phyloP scores from a whole-genome alignment of 2,113 vertebrate species.

The Dasyurus viverrinus region DNA sequence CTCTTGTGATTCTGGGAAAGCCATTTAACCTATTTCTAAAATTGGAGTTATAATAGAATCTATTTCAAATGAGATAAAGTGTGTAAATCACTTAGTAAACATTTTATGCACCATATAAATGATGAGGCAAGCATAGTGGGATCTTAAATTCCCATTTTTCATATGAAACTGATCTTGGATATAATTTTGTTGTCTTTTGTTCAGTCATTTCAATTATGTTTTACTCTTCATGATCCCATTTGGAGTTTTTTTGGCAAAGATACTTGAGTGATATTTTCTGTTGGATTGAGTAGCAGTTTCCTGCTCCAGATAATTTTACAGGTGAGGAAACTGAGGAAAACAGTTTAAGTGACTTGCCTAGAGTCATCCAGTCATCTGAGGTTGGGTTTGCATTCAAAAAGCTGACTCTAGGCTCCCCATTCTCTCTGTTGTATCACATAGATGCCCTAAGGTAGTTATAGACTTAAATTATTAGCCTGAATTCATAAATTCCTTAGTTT shows the following conservation, averaged over 20 bases:
- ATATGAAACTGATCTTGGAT: constrained; percentile 30
- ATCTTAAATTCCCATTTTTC: constrained; percentile 10
- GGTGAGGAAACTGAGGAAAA: too few species aligned
- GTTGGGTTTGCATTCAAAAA: background rate
- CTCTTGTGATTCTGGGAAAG: too few species aligned
- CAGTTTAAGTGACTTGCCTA: background rate
- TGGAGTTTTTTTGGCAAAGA: too few species aligned
- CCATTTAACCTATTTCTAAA: too few species aligned
- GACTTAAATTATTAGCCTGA: background rate
- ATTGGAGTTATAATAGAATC: too few species aligned
- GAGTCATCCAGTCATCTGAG: background rate
- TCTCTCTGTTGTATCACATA: background rate
- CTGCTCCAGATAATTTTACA: too few species aligned
- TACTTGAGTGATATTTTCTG: too few species aligned
- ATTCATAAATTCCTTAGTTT: background rate
- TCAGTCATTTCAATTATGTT: background rate
- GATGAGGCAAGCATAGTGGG: background rate
- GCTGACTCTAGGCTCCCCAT: background rate
- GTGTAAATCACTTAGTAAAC: too few species aligned
- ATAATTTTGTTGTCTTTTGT: background rate
- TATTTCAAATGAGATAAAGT: too few species aligned
- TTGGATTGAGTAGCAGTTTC: too few species aligned
- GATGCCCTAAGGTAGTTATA: background rate
- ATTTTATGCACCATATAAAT: too few species aligned
- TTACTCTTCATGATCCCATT: background rate